Evolutionary conservation across 2,113 vertebrate species (phyloP).

Genomic region (Hemiscyllium ocellatum): DNA sequence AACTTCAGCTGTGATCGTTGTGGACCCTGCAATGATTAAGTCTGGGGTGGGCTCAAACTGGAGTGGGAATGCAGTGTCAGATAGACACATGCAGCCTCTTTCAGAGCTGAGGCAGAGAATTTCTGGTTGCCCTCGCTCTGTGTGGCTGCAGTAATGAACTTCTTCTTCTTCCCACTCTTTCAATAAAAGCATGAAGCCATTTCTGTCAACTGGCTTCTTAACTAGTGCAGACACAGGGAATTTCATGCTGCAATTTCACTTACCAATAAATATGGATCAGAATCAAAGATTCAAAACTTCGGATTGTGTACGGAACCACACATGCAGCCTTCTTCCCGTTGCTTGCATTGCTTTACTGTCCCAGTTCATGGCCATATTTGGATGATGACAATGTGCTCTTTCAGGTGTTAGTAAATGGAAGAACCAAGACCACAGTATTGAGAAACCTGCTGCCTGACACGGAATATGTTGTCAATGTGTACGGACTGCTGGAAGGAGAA

Average conservation of each 20-base stretch:
- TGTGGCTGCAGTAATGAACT: no score
- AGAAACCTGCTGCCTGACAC: slow-evolving; percentile 71
- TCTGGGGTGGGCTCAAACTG: background rate
- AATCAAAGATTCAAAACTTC: background rate
- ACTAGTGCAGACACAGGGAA: background rate
- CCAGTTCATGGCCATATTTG: background rate
- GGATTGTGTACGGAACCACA: background rate
- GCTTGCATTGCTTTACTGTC: background rate
- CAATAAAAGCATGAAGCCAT: background rate
- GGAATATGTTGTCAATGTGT: slow-evolving; percentile 76
- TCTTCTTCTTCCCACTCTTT: background rate
- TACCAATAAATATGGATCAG: background rate
- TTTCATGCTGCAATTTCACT: background rate
- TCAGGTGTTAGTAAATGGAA: slow-evolving; percentile 74
- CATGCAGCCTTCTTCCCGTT: background rate
- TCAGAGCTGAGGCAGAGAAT: background rate
- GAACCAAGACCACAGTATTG: slow-evolving; percentile 68
- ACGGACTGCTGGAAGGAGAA: slow-evolving; percentile 65
- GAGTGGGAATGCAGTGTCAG: background rate
- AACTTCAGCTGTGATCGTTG: background rate
- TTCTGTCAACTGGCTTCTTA: background rate
- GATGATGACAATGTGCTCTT: background rate
- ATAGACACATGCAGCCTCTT: background rate
- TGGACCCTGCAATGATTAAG: background rate
- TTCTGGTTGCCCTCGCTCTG: no score